These are phyloP conservation scores for Spatulosminthurus flaviceps DNA, from an alignment of 2,888 invertebrate species.

Conservation along the genomic window DNA sequence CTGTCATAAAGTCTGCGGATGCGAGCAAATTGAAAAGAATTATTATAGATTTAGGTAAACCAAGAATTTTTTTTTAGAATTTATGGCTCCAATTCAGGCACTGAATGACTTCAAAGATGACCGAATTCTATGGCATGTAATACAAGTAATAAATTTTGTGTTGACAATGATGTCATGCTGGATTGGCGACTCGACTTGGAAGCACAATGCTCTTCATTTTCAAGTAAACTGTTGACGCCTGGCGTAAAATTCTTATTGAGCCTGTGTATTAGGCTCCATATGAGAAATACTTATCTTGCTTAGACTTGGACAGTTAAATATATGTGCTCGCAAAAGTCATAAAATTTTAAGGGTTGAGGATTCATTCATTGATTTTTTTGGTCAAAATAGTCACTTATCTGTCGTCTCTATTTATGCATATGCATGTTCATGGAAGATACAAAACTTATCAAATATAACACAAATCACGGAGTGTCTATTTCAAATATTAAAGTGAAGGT, in stretches of 20 bases:
- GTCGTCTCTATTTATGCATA: too few relatives aligned
- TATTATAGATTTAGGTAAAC: too few relatives aligned
- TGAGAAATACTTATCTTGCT: neutral
- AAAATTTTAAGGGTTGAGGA: neutral
- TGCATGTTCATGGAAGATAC: too few relatives aligned
- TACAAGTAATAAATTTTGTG: neutral
- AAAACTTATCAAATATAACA: too few relatives aligned
- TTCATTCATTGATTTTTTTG: slow-evolving; percentile 7
- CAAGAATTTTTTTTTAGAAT: too few relatives aligned
- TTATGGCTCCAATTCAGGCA: neutral
- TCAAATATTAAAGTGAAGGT: too few relatives aligned
- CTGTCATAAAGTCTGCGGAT: too few relatives aligned
- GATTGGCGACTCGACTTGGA: neutral
- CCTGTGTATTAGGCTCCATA: neutral
- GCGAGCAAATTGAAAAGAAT: too few relatives aligned
- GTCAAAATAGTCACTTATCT: neutral
- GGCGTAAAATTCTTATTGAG: neutral
- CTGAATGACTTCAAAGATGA: neutral
- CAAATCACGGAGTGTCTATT: too few relatives aligned
- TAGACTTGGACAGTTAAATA: neutral
- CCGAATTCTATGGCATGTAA: neutral
- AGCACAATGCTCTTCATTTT: neutral
- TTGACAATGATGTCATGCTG: neutral
- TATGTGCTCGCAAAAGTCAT: slow-evolving; percentile 5
- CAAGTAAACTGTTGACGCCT: neutral